These are phyloP conservation scores for Eulithis testata DNA, from an alignment of 2,888 invertebrate species.

Conservation along the genomic window DNA sequence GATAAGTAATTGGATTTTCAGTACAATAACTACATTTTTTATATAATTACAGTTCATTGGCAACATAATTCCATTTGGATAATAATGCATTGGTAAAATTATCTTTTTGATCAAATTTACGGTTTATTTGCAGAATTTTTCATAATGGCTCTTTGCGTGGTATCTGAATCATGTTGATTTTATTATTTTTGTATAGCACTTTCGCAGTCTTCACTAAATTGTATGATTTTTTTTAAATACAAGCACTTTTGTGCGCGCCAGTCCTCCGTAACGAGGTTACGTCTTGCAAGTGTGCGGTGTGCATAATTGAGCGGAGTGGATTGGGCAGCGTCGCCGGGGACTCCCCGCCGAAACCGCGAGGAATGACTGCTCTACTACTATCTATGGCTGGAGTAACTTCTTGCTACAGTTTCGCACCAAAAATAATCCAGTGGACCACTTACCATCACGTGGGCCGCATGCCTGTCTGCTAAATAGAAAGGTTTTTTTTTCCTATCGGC, in stretches of 20 bases:
- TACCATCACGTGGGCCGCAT: no score
- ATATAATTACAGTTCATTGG: slow-evolving; percentile 16
- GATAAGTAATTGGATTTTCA: slow-evolving; percentile 34
- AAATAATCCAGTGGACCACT: no score
- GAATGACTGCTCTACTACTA: neutral
- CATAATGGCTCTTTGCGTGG: neutral
- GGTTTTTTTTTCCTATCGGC: no score
- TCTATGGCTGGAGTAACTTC: neutral
- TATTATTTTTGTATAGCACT: no score
- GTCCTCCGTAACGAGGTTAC: slow-evolving; percentile 29
- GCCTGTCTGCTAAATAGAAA: no score
- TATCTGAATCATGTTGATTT: neutral
- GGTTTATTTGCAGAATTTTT: slow-evolving; percentile 1
- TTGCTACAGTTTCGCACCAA: no score
- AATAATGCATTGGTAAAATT: slow-evolving; percentile 6
- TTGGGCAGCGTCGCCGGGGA: slow-evolving; percentile 24
- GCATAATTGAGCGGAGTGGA: slow-evolving; percentile 44
- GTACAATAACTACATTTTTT: slow-evolving; percentile 24
- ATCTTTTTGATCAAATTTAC: slow-evolving; percentile 5
- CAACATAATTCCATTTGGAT: slow-evolving; percentile 9
- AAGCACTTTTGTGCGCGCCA: slow-evolving; percentile 3
- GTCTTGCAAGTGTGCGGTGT: slow-evolving; percentile 31
- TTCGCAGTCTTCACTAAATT: no score
- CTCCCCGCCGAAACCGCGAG: neutral
- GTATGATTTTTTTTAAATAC: no score